A percentile compares a stretch with the other conserved stretches of the same genome.
Evolutionary conservation across 2,888 invertebrate species (phyloP).

Genomic region (Galerucella pusilla): DNA sequence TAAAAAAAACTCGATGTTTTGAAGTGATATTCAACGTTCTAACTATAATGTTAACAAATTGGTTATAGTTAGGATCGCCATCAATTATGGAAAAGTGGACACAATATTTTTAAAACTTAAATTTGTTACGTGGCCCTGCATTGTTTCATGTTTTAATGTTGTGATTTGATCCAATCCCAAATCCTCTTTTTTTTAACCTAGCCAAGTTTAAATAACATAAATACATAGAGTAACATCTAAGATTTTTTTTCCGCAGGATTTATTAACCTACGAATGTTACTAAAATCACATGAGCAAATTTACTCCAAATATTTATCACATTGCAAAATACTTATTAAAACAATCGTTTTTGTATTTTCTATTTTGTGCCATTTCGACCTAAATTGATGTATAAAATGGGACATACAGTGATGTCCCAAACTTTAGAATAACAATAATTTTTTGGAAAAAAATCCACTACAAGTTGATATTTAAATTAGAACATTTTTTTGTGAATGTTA

Average conservation of each 20-base stretch:
- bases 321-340: background rate
- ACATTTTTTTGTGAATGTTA: too few relatives aligned
- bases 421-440: too few relatives aligned
- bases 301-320: constrained; percentile 43
- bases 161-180: constrained; percentile 5
- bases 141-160: background rate
- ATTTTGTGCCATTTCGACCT: background rate
- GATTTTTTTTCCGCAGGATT: constrained; percentile 40
- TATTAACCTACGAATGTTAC: constrained; percentile 43
- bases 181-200: constrained; percentile 40
- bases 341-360: background rate
- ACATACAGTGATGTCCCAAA: too few relatives aligned
- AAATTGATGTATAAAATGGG: background rate
- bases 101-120: too few relatives aligned
- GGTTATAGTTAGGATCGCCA: background rate
- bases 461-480: too few relatives aligned
- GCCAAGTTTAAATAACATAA: constrained; percentile 55
- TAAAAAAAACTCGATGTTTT: background rate
- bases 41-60: too few relatives aligned
- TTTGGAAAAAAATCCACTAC: too few relatives aligned
- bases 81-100: background rate
- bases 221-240: constrained; percentile 55
- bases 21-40: too few relatives aligned
- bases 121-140: too few relatives aligned
- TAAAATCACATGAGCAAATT: constrained; percentile 53